Base-by-base conservation (phyloP, 1,140 invertebrate species). In the Geopemphigus sp. region DNA sequence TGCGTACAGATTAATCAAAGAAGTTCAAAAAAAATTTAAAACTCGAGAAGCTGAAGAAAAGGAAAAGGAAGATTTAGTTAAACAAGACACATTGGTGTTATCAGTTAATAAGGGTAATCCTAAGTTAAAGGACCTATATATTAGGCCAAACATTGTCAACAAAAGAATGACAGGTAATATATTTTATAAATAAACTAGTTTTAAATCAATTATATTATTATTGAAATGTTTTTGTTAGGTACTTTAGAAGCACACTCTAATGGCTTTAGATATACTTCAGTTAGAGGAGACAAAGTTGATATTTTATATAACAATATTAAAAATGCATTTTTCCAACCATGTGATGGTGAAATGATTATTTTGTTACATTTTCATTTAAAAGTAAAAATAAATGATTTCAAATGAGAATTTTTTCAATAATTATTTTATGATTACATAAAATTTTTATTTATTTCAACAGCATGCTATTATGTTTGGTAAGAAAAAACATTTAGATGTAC, bases 301-400 rank as follows among this genome's bases (percentile, higher is more conserved):
- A 98, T 99, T 83, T 87, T 99, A 24, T 99, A 99, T 85, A 99
- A 99, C 87, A 99, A 99, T 86, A 99, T 99, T 82, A 98, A 98
- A 85, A 97, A 99, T 86, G 97, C 98, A 10, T 98, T 99, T 87
- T 99, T 98, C 87, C 98, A 99, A 88, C 98, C 98, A 0, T 99
- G 98, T 86, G 98, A 99, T 87, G 94, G 95, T 81, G 98, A 99
- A 88, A 99, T 99, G 97, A 98, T 99, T 74, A 99, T 99, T 85
- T 86, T 99, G 11, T 88, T 99, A 64, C 98, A 99, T 89, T 99
- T 99, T 85, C 96, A 99, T 88, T 88, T 99, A 45, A 99, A 97
- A 88, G 92, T 93, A 85, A 81, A 50, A 63, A 1, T 63, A 19
- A 8, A 29, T 8, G 19, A 63, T 63, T 29, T 17, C 26, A 5